Evolutionary conservation across 2,113 vertebrate genomes (phyloP).

Genomic region (Tragelaphus strepsiceros): DNA sequence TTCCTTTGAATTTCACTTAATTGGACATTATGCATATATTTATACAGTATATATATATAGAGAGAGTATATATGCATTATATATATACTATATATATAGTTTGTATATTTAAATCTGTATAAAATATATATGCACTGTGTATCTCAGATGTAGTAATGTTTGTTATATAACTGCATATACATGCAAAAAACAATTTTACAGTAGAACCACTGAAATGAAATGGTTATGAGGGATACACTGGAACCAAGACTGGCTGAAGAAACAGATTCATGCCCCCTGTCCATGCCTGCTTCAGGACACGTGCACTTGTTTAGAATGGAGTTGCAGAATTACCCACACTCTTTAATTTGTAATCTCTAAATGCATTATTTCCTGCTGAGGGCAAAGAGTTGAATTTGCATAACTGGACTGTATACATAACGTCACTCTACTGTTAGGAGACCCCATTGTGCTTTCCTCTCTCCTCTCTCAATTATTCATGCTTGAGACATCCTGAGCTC

Average conservation of each 20-base stretch:
- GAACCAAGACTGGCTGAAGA: background rate
- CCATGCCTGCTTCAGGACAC: background rate
- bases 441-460: background rate
- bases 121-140: background rate
- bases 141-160: background rate
- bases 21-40: background rate
- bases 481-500: slow-evolving; percentile 11
- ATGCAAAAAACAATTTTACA: background rate
- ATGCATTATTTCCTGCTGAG: slow-evolving; percentile 17
- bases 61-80: background rate
- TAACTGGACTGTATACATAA: background rate
- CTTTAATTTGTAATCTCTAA: background rate
- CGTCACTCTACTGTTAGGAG: background rate
- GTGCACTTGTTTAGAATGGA: background rate
- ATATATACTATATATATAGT: background rate
- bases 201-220: background rate
- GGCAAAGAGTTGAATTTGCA: slow-evolving; percentile 8
- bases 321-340: background rate
- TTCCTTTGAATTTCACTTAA: background rate
- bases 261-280: background rate
- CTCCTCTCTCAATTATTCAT: slow-evolving; percentile 6
- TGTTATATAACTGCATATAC: background rate
- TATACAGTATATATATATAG: background rate
- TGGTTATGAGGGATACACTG: background rate
- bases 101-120: background rate